Base-by-base conservation (phyloP, 2,797 vertebrate genomes). In the Champsocephalus esox region DNA sequence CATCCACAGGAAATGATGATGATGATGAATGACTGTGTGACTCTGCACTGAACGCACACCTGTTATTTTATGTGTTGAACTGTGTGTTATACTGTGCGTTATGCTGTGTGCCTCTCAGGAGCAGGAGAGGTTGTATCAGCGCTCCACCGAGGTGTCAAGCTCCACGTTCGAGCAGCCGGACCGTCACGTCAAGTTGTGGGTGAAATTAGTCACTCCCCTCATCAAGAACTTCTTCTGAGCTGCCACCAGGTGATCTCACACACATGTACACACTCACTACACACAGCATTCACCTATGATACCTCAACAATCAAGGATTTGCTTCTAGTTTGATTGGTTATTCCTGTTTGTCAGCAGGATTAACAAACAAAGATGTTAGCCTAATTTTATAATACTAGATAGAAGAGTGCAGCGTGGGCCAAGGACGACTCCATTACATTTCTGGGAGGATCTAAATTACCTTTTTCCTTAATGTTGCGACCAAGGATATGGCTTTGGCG, bases 221-320 rank as follows among this genome's bases (percentile, higher is more conserved):
- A 99, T 99, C 87, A 99, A 99, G 95, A 98, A 99, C 91, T 99
- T 99, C 94, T 99, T 99, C 93, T 99, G 87, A 94, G 85, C 67
- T 7, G 14, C 66, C 21, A 16, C 34, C 71, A 89, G 87, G 89
- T 89, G 69, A 32, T 60, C 38, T 70, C 4, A 54, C 34, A 54
- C 57, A 12, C 43, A 13, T 41, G 46, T 63, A 48, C 34, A 19
- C 24, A 52, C 32, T 56, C 54, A 9, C 16, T 12, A 28, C 45
- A 52, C 38, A 21, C 34, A 2, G 41, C 12, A 5, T 24, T 2
- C 4, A 61, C 10, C 50, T 7, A 4, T 11, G 7, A 7, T 7
- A 38, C 6, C 7, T 9, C 34, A 38, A 38, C 34, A 38, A 38
- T 38, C 7, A 38, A 38, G 34, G 34, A 7, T 38, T 38, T 38